Evolutionary conservation across 2,888 invertebrate species (phyloP), one percentile per base, ranked within the genome.

Genomic region (Ophion ventricosus): DNA sequence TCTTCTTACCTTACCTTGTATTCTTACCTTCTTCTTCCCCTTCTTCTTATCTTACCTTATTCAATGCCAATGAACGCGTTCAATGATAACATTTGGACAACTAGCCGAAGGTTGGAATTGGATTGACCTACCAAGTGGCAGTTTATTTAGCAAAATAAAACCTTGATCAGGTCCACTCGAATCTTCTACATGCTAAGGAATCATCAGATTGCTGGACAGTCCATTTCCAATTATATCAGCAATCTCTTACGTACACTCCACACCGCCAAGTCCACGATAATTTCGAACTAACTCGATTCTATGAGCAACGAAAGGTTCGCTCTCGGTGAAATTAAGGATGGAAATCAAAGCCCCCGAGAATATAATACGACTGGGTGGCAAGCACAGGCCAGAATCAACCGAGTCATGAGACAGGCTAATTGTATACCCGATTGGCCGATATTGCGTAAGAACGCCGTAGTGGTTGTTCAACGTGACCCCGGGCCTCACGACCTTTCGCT

Each of bases 401-500:
- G 82, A 85, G 74, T 84, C 85, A 80, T 73, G 69, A 78, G 79
- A 66, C 82, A 80, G 67, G 82, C 82, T 86, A 86, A 87, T 85
- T 86, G 84, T 82, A 81, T 75, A 81, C 74, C 23, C 69, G 77
- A 85, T 81, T 85, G 86, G 82, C 84, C 84, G 77, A 49, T 64
- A 84, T 91, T 91, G 89, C 85, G 86, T 89, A 91, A 92, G 85
- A 83, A 61, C 77, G 75, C 56, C 75, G 29, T n/a, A 85, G 86
- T 83, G 88, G 91, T 90, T 91, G 90, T 91, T 90, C 87, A 88
- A 88, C 87, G 86, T 90, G 91, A 92, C 91, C 91, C 91, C 89
- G 85, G 78, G 87, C 88, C 87, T 90, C 89, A 89, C 91, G 93
- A 93, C 93, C 93, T 93, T 93, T 93, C 90, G 92, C 93, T 93